Evolutionary conservation across 2,113 vertebrate species (phyloP).

Genomic region (Hemichromis elongatus): DNA sequence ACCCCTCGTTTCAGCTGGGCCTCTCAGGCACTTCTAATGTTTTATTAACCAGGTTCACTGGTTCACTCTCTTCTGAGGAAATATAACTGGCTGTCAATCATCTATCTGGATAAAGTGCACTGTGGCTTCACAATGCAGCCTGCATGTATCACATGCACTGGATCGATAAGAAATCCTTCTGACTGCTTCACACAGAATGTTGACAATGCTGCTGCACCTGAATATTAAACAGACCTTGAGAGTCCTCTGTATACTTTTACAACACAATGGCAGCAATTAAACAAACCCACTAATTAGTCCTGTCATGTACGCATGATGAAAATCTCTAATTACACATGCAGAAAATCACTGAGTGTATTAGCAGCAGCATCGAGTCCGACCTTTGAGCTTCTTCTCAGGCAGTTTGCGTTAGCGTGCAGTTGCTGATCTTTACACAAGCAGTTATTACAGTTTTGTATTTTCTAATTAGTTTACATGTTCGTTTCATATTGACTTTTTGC

Average conservation of each 20-base stretch:
- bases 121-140: conserved; percentile 27
- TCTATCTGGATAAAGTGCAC: conserved; percentile 50
- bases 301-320: conserved; percentile 72
- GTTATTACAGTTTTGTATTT: not conserved
- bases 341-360: conserved; percentile 41
- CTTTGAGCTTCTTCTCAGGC: conserved; percentile 40
- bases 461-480: not conserved
- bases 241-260: not conserved
- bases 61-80: conserved; percentile 65
- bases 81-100: conserved; percentile 68
- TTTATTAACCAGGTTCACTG: conserved; percentile 76
- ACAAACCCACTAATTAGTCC: conserved; percentile 73
- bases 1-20: conserved; percentile 29
- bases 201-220: conserved; percentile 30
- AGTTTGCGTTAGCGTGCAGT: not conserved
- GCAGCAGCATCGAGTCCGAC: conserved; percentile 28
- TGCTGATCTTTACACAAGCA: not conserved
- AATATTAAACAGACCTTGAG: conserved; percentile 41
- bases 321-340: conserved; percentile 68
- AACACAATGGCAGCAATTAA: conserved; percentile 28
- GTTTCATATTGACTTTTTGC: not conserved
- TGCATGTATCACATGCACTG: conserved; percentile 30
- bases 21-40: conserved; percentile 67
- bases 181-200: conserved; percentile 33
- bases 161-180: conserved; percentile 52